Percentiles rank a stretch among this genome's conserved stretches.
phyloP scores from a whole-genome alignment of 2,888 invertebrate species.

The Eupsilia transversa region DNA sequence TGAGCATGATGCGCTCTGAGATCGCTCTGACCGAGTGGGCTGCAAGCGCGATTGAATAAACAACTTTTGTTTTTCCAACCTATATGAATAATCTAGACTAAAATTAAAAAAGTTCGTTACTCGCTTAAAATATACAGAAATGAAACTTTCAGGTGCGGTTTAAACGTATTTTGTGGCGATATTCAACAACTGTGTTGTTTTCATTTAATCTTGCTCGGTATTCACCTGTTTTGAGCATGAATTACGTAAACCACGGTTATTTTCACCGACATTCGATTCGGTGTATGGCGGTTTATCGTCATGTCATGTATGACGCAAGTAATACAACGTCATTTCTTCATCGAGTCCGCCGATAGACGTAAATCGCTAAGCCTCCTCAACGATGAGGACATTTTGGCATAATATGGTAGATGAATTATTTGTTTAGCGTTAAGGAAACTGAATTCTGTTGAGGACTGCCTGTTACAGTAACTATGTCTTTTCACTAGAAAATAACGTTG shows the following conservation, averaged over 20 bases:
- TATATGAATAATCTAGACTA: not conserved
- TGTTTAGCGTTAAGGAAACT: not conserved
- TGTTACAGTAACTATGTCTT: not conserved
- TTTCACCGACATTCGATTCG: not conserved
- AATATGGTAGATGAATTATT: not conserved
- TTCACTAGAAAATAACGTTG: not conserved
- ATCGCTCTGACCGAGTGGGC: constrained; percentile 10
- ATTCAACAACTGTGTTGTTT: not conserved
- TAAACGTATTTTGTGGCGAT: not conserved
- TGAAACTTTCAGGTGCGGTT: not conserved
- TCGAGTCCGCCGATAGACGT: not conserved
- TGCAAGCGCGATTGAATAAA: not conserved
- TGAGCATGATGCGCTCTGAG: constrained; percentile 9
- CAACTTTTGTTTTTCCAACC: not conserved
- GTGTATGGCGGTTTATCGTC: not conserved
- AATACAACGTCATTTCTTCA: constrained; percentile 4
- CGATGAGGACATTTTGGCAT: not conserved
- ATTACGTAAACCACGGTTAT: constrained; percentile 9
- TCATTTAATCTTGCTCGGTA: not conserved
- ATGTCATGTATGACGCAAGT: not conserved
- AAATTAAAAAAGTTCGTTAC: not conserved
- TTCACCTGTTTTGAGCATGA: not conserved
- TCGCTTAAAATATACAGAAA: not conserved
- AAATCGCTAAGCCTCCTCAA: not conserved
- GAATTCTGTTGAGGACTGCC: not conserved